These are phyloP conservation scores for Desmophyllum pertusum DNA, from an alignment of 92 coral and sea anemone genomes.

Conservation along the genomic window DNA sequence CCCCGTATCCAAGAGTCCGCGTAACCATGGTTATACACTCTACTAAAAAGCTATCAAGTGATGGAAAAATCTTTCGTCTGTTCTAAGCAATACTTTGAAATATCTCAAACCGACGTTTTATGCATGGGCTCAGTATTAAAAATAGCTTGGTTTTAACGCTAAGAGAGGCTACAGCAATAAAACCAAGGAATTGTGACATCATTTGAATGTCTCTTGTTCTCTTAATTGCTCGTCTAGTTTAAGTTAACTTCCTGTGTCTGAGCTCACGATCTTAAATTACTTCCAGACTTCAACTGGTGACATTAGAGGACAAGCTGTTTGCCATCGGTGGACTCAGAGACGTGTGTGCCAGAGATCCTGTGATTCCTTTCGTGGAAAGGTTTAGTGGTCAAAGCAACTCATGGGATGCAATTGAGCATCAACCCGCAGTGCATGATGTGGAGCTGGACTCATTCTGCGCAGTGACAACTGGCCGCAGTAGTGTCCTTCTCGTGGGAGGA, in stretches of 20 bases:
- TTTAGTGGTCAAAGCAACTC: constrained; percentile 72
- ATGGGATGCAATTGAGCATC: constrained; percentile 67
- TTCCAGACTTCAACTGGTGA: constrained; percentile 69
- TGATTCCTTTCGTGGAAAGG: constrained; percentile 77
- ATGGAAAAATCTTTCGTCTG: background rate
- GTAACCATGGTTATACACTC: no score
- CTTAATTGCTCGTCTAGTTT: background rate
- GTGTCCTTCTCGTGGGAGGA: constrained; percentile 69
- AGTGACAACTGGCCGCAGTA: constrained; percentile 53
- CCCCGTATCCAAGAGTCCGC: no score
- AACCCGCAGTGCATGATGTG: constrained; percentile 32
- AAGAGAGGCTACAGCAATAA: background rate
- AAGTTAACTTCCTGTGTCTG: background rate
- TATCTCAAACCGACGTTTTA: background rate
- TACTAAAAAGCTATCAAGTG: background rate
- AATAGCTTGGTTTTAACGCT: background rate
- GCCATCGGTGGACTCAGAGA: constrained; percentile 92
- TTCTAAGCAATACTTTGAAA: background rate
- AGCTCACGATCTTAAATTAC: background rate
- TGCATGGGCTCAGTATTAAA: background rate
- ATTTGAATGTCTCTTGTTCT: background rate
- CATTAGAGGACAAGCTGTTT: constrained; percentile 36
- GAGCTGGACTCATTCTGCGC: constrained; percentile 81
- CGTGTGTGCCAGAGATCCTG: constrained; percentile 64
- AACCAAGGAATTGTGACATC: background rate